Base-by-base conservation (phyloP, 2,113 vertebrate species). In the Megalops atlanticus region DNA sequence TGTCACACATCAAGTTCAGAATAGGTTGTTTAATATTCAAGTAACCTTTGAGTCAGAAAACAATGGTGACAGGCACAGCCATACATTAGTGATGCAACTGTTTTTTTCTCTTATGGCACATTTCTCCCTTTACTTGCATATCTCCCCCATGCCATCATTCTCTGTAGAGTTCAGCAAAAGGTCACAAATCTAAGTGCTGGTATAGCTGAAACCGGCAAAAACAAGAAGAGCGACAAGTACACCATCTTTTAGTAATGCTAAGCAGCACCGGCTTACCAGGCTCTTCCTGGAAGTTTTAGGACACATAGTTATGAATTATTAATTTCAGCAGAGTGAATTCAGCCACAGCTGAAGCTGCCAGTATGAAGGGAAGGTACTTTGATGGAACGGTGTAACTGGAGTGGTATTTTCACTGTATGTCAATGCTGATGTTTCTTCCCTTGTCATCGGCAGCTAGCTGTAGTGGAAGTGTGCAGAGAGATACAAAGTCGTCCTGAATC, bases 21-120 rank as follows among this genome's bases (percentile, higher is more conserved):
- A 74, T 58, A 71, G 84, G 88, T 92, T 91, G 92, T 93, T 90
- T 81, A 92, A 86, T 85, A 91, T 88, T 86, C 76, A 77, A 87
- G 86, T 85, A 85, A 87, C 33, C 80, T 81, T 82, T 33, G 68
- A 31, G 75, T 85, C 85, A 87, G 35, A 78, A 78, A 45, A 78
- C 85, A 72, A 81, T 80, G 40, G 74, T 54, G 81, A 49, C 78
- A 84, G 12, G 52, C 41, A 77, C 77, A 79, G 49, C 39, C 33
- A 69, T 82, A 81, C 87, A 81, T 86, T 80, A 86, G 83, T 81
- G 79, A 79, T 76, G 74, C 15, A 18, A 21, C 47, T 31, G 35
- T 68, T 52, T 47, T 47, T n/a, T 58, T 70, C 7, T 80, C 24
- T 64, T 82, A 71, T 80, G n/a, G n/a, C n/a, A n/a, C n/a, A n/a